These are phyloP conservation scores for Drosophila merina DNA, from an alignment of 2,888 invertebrate species.

Conservation along the genomic window DNA sequence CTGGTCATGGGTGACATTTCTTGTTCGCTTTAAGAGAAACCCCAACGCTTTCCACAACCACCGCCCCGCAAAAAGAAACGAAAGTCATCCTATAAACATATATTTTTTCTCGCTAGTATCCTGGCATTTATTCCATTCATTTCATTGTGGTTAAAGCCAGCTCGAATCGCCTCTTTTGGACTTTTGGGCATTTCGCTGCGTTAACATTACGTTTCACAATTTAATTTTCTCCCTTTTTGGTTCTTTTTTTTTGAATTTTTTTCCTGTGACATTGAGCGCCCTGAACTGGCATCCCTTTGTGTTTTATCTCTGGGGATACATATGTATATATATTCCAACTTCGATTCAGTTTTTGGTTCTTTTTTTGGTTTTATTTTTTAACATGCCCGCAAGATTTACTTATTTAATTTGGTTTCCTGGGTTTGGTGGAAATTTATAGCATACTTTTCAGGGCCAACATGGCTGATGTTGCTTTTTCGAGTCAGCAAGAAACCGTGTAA, in stretches of 20 bases:
- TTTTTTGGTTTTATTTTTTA: conserved; percentile 9
- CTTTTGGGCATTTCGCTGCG: conserved; percentile 57
- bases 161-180: conserved; percentile 41
- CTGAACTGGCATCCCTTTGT: conserved; percentile 44
- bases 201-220: conserved; percentile 57
- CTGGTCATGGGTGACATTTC: conserved; percentile 16
- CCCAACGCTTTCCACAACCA: conserved; percentile 15
- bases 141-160: conserved; percentile 68
- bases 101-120: conserved; percentile 33
- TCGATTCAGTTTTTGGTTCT: conserved; percentile 13
- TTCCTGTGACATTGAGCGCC: conserved; percentile 36
- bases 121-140: conserved; percentile 60
- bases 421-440: conserved; percentile 34
- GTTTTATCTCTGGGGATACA: conserved; percentile 49
- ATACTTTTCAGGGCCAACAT: conserved; percentile 13
- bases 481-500: background rate
- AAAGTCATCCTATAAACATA: conserved; percentile 19
- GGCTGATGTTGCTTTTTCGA: conserved; percentile 17
- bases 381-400: conserved; percentile 54
- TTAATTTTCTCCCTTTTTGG: conserved; percentile 49
- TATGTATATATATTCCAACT: conserved; percentile 20
- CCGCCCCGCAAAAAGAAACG: background rate
- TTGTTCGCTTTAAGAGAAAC: conserved; percentile 15
- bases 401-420: conserved; percentile 51
- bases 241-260: conserved; percentile 2